phyloP scores from a whole-genome alignment of 2,113 vertebrate genomes.

The Sphyrna mokarran region DNA sequence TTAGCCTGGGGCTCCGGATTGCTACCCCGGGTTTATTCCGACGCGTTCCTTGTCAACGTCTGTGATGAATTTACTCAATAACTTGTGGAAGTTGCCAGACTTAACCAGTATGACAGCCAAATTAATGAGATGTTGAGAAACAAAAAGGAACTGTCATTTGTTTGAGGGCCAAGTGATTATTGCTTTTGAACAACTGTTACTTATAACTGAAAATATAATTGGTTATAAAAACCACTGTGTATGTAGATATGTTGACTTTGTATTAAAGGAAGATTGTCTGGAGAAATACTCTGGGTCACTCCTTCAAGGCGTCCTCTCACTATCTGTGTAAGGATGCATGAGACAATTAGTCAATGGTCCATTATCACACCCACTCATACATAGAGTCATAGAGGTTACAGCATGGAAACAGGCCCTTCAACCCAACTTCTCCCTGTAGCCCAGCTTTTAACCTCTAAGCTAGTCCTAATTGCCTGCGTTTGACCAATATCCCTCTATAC shows the following conservation, averaged over 20 bases:
- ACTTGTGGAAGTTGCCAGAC: slow-evolving; percentile 52
- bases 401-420: too few relatives aligned
- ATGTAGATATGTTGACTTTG: slow-evolving; percentile 99
- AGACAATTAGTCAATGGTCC: neutral
- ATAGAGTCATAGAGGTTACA: too few relatives aligned
- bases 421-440: too few relatives aligned
- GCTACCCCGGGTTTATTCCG: slow-evolving; percentile 22
- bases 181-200: slow-evolving; percentile 79
- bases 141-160: slow-evolving; percentile 43
- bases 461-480: too few relatives aligned
- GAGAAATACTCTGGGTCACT: neutral
- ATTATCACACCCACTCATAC: neutral
- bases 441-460: too few relatives aligned
- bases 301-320: slow-evolving; percentile 6
- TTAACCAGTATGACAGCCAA: slow-evolving; percentile 45
- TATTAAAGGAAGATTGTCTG: slow-evolving; percentile 51
- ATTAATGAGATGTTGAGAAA: slow-evolving; percentile 33
- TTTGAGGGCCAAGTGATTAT: slow-evolving; percentile 73
- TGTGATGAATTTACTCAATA: slow-evolving; percentile 45
- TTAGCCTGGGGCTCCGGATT: slow-evolving; percentile 8
- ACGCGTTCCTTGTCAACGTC: slow-evolving; percentile 34
- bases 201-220: slow-evolving; percentile 82
- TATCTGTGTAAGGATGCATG: neutral
- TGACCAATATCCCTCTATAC: too few relatives aligned
- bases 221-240: slow-evolving; percentile 83